A percentile compares a stretch with the other conserved stretches of the same genome.
These are phyloP conservation scores for Solenodon paradoxus DNA, from an alignment of 2,113 vertebrate species.

Conservation along the genomic window DNA sequence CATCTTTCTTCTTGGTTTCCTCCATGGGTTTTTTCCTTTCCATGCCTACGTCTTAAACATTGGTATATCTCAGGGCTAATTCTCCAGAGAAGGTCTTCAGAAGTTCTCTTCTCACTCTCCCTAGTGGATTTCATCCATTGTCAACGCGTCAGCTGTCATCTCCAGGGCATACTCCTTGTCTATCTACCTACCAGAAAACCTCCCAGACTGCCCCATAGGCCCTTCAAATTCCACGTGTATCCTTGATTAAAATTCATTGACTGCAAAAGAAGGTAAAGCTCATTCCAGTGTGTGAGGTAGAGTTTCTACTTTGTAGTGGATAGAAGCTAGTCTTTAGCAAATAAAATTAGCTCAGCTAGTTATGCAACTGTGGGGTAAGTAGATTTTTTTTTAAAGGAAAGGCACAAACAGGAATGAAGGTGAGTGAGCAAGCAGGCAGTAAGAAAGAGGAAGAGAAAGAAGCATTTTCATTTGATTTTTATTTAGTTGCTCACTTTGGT, in stretches of 20 bases:
- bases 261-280: constrained; percentile 23
- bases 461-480: too few relatives aligned
- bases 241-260: neutral
- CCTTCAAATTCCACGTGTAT: constrained; percentile 1
- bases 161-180: neutral
- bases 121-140: neutral
- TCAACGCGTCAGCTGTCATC: neutral
- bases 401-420: too few relatives aligned
- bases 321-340: constrained; percentile 20
- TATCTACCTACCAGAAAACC: neutral
- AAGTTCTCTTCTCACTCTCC: neutral
- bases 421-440: too few relatives aligned
- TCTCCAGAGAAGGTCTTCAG: neutral
- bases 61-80: neutral
- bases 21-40: neutral
- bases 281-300: neutral
- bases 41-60: neutral
- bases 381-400: too few relatives aligned
- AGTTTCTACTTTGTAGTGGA: neutral
- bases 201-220: neutral
- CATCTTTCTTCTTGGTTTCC: neutral
- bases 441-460: too few relatives aligned
- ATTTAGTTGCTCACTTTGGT: too few relatives aligned
- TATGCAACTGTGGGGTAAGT: neutral
- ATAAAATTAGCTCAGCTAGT: constrained; percentile 7